Evolutionary conservation across 2,888 invertebrate species (phyloP), one percentile per base, ranked within the genome.

Genomic region (Helicoverpa assulta): DNA sequence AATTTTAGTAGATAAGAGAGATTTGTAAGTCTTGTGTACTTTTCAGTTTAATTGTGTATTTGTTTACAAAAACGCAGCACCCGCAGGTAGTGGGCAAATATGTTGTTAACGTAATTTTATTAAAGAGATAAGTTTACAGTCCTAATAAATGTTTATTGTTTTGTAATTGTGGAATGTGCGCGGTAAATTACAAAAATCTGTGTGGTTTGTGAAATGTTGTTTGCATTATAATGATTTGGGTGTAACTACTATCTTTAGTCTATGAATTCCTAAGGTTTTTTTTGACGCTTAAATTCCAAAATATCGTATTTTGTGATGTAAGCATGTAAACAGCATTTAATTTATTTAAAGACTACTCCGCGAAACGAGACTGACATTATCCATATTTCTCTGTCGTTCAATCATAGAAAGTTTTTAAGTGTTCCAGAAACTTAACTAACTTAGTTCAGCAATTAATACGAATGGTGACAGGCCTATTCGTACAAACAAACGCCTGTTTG

Each of bases 401-500:
- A n/a, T n/a, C n/a, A 47, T 47, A 6, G 47, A 47, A 47, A 47
- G n/a, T 47, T n/a, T 47, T 47, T 12, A 47, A 47, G 47, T 47
- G 16, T 6, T n/a, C 47, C 47, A 5, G 16, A 47, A 47, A 47
- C 47, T 47, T 47, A 47, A 33, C 33, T 29, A 16, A 56, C 29
- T 29, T n/a, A 29, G 5, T 37, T n/a, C 16, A 56, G n/a, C 37
- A 56, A 55, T 55, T 51, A n/a, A 19, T 51, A 6, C 51, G 19
- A 40, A 47, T 47, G 47, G 47, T n/a, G 47, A 47, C 43, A 55
- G 33, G 37, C 18, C 29, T 19, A 57, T 19, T 40, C 16, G 18
- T n/a, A 58, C 47, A 21, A 52, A 52, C 19, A 52, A 52, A 19
- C 19, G 37, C 51, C 37, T 40, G 16, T 47, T 47, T 47, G 47